Percentiles rank a stretch among this genome's conserved stretches.
These are phyloP conservation scores for Alosa sapidissima DNA, from an alignment of 2,797 vertebrate genomes.

Conservation along the genomic window DNA sequence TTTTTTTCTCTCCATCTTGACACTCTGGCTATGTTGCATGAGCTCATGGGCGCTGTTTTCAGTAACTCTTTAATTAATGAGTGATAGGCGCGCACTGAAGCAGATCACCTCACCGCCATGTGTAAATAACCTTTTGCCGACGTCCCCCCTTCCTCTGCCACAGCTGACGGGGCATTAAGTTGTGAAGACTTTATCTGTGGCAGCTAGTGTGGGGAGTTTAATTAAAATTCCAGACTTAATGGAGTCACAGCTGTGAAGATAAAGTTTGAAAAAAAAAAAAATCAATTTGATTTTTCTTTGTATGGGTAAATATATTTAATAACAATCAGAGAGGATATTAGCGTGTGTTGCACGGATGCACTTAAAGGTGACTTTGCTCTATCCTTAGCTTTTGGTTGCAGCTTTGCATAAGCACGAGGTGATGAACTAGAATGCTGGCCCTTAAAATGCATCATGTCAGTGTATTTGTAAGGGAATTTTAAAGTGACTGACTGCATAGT, in stretches of 20 bases:
- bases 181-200: constrained; percentile 66
- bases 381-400: not conserved
- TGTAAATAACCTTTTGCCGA: constrained; percentile 63
- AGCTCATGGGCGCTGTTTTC: constrained; percentile 59
- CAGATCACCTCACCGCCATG: constrained; percentile 64
- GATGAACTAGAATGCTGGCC: not conserved
- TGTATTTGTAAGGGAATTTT: not conserved
- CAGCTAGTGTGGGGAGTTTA: constrained; percentile 60
- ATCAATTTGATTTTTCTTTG: constrained; percentile 22
- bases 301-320: constrained; percentile 12
- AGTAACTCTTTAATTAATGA: constrained; percentile 66
- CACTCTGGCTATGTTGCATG: constrained; percentile 50
- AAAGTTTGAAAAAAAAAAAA: constrained; percentile 21
- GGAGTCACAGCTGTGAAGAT: constrained; percentile 43
- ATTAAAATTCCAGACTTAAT: constrained; percentile 62
- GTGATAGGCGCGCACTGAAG: constrained; percentile 63
- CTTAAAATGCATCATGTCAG: not conserved
- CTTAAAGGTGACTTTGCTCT: constrained; percentile 10
- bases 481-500: not conserved
- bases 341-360: not conserved
- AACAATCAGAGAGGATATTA: constrained; percentile 14
- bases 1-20: constrained; percentile 29
- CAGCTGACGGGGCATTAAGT: constrained; percentile 63
- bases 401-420: not conserved
- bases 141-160: constrained; percentile 54